Evolutionary conservation across 2,888 invertebrate species (phyloP), one percentile per base, ranked within the genome.

Genomic region (Acrobasis consociella): DNA sequence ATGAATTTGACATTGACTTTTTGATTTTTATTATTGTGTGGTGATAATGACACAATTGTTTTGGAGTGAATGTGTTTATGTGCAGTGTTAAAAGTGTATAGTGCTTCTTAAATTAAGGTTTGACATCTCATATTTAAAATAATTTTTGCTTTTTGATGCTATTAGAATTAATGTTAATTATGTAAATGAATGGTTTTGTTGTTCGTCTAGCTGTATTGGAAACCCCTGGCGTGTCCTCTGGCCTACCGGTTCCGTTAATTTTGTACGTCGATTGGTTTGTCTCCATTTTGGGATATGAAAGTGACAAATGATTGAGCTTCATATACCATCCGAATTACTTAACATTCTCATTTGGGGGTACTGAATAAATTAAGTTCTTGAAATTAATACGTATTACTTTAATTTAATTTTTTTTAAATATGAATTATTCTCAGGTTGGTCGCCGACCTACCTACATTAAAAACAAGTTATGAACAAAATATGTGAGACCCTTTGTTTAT

Each of bases 201-300:
- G 65, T 69, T 64, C 58, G 66, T 63, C 71, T 72, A 68, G 69
- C 65, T 67, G 62, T 67, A 64, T 64, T 69, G 69, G 64, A 65
- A 61, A 64, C 58, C 15, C 67, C 62, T 69, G 68, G 69, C 64
- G 42, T 68, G 69, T 76, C 64, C 70, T 68, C 67, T 70, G 68
- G 63, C 62, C 68, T 76, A 72, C 73, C 72, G 73, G 73, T 80
- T 78, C 77, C 68, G 80, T 77, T 80, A 78, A 80, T 76, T 74
- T 68, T 76, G 71, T 70, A 68, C 71, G 70, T 74, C 64, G 70
- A 75, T 74, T 77, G 72, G 69, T 74, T 71, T 73, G 71, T 72
- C 63, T 67, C 58, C 63, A 60, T 66, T 69, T 67, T 66, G 64
- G 66, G 68, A 65, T 64, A 66, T 66, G 69, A 70, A 70, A 70